These are phyloP conservation scores for Apocrypta bakeri DNA, from an alignment of 1,140 invertebrate genomes.

Conservation along the genomic window DNA sequence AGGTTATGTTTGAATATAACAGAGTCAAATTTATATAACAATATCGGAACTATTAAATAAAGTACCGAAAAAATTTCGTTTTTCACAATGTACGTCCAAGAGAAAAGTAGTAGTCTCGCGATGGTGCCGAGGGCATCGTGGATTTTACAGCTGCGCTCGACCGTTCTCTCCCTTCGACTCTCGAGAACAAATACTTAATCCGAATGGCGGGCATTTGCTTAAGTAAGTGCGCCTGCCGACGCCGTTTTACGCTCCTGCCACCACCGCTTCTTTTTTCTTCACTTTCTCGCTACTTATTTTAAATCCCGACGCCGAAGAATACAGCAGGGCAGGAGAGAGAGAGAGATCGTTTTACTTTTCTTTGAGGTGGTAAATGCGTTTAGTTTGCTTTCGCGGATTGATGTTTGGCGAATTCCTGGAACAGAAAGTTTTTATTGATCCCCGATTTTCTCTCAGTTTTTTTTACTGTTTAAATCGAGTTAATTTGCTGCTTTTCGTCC, in stretches of 20 bases:
- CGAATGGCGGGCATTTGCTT: slow-evolving; percentile 71
- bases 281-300: neutral
- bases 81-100: too few relatives aligned
- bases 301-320: slow-evolving; percentile 22
- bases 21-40: too few relatives aligned
- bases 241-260: slow-evolving; percentile 62
- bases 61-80: too few relatives aligned
- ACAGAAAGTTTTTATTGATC: neutral
- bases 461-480: neutral
- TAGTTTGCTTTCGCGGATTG: neutral
- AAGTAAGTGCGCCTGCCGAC: slow-evolving; percentile 69
- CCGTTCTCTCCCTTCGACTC: slow-evolving; percentile 63
- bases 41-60: too few relatives aligned
- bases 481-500: neutral
- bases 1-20: too few relatives aligned
- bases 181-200: slow-evolving; percentile 74
- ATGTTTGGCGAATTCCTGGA: neutral
- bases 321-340: neutral
- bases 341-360: neutral
- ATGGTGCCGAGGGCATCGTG: neutral
- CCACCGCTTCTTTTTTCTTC: slow-evolving; percentile 37
- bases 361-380: slow-evolving; percentile 1
- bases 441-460: neutral
- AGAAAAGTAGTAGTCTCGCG: slow-evolving; percentile 34
- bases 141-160: slow-evolving; percentile 62